A percentile compares a stretch with the other conserved stretches of the same genome.
These are phyloP conservation scores for Chloebia gouldiae DNA, from an alignment of 2,113 vertebrate genomes.

Conservation along the genomic window DNA sequence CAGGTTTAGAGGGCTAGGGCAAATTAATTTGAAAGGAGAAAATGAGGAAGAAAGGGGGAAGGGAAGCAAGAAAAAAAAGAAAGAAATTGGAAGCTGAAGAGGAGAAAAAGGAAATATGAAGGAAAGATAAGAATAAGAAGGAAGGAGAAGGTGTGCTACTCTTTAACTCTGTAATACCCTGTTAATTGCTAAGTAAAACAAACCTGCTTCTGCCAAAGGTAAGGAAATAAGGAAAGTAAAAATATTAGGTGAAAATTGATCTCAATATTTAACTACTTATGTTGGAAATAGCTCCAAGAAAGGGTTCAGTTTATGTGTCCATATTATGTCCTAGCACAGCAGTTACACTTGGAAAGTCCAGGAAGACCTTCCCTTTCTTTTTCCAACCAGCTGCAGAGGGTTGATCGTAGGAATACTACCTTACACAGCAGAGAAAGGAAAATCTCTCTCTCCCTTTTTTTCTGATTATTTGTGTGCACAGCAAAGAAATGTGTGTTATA, in stretches of 20 bases:
- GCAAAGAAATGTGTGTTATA: not conserved
- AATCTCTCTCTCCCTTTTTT: not conserved
- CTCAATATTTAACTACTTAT: not conserved
- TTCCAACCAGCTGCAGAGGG: not conserved
- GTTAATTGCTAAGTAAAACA: not conserved
- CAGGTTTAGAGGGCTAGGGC: not conserved
- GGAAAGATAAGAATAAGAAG: not conserved
- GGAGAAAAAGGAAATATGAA: not conserved
- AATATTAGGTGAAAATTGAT: not conserved
- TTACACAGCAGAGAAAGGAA: not conserved
- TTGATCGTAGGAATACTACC: not conserved
- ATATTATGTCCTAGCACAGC: not conserved
- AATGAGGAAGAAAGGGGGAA: accelerated
- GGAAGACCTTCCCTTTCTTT: not conserved
- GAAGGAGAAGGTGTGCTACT: not conserved
- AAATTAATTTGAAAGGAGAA: not conserved
- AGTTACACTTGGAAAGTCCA: not conserved
- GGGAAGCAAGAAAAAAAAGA: not conserved
- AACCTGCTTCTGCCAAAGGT: not conserved
- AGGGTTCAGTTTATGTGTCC: not conserved
- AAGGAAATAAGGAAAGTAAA: not conserved
- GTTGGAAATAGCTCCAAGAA: not conserved
- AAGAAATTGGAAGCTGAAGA: not conserved
- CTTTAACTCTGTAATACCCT: not conserved
- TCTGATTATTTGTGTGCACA: conserved; percentile 3